Evolutionary conservation across 92 coral and sea anemone species (phyloP).

Genomic region (Phenganax marumi): DNA sequence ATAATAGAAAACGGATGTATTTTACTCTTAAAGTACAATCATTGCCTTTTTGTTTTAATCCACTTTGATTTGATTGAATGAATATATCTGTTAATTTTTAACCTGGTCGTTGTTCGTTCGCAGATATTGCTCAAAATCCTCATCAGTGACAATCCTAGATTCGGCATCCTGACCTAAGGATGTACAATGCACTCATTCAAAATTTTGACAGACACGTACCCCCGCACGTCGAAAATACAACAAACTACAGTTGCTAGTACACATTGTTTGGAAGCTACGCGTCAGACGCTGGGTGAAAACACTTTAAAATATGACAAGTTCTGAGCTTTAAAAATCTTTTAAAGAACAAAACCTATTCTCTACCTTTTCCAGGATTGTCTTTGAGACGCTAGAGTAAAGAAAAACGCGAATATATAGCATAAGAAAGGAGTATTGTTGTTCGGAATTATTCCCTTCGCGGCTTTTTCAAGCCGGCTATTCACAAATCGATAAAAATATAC

Average conservation of each 20-base stretch:
- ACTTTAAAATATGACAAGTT: neutral
- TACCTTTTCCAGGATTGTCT: conserved; percentile 45
- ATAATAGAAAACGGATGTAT: conserved; percentile 1
- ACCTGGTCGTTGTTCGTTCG: conserved; percentile 87
- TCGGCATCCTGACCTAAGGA: conserved; percentile 86
- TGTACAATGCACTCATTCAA: neutral
- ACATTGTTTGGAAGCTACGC: conserved; percentile 1
- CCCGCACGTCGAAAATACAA: neutral
- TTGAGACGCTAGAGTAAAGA: conserved; percentile 18
- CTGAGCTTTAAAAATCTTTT: neutral
- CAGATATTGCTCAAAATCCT: conserved; percentile 86
- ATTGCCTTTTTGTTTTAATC: neutral
- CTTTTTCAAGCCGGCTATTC: conserved; percentile 10
- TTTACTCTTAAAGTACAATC: neutral
- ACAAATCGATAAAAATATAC: conserved; percentile 3
- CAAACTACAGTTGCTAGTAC: neutral
- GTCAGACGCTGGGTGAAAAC: neutral
- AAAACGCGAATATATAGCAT: neutral
- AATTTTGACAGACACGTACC: neutral
- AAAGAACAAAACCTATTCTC: neutral
- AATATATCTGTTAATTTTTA: conserved; percentile 42
- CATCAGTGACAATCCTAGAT: conserved; percentile 67
- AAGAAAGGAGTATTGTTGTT: neutral
- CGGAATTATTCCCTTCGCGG: neutral
- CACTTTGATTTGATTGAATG: neutral